Evolutionary conservation across 2,888 invertebrate species (phyloP).

Genomic region (Torymus tubicola): DNA sequence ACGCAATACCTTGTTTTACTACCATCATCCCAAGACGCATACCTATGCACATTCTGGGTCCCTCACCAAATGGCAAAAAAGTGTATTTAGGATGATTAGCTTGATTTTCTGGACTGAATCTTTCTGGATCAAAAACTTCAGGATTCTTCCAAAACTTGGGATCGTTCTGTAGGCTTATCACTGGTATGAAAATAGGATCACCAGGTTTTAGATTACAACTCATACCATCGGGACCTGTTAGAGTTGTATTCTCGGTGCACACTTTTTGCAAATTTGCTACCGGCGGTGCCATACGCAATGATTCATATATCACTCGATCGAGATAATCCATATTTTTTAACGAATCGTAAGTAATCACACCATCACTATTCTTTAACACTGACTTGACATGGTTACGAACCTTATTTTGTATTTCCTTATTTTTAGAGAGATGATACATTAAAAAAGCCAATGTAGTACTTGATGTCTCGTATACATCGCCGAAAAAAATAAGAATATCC

Average conservation of each 20-base stretch:
- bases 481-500: too few relatives aligned
- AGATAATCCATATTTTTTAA: too few relatives aligned
- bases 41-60: slow-evolving; percentile 68
- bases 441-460: too few relatives aligned
- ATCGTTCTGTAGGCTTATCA: slow-evolving; percentile 14
- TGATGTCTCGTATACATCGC: too few relatives aligned
- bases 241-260: slow-evolving; percentile 58
- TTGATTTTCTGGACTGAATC: slow-evolving; percentile 50
- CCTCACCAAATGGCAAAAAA: slow-evolving; percentile 68
- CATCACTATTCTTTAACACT: too few relatives aligned
- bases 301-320: slow-evolving; percentile 7
- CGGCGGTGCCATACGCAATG: slow-evolving; percentile 60
- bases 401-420: too few relatives aligned
- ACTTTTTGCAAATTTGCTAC: slow-evolving; percentile 53
- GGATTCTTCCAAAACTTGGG: slow-evolving; percentile 32
- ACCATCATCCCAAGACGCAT: slow-evolving; percentile 64
- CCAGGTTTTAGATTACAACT: slow-evolving; percentile 58
- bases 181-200: slow-evolving; percentile 58
- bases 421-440: too few relatives aligned
- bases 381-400: too few relatives aligned
- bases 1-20: slow-evolving; percentile 58
- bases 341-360: too few relatives aligned
- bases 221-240: slow-evolving; percentile 64
- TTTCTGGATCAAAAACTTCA: slow-evolving; percentile 33
- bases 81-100: slow-evolving; percentile 57